Evolutionary conservation across 2,797 vertebrate genomes (phyloP).

Genomic region (Pseudochirops cupreus): DNA sequence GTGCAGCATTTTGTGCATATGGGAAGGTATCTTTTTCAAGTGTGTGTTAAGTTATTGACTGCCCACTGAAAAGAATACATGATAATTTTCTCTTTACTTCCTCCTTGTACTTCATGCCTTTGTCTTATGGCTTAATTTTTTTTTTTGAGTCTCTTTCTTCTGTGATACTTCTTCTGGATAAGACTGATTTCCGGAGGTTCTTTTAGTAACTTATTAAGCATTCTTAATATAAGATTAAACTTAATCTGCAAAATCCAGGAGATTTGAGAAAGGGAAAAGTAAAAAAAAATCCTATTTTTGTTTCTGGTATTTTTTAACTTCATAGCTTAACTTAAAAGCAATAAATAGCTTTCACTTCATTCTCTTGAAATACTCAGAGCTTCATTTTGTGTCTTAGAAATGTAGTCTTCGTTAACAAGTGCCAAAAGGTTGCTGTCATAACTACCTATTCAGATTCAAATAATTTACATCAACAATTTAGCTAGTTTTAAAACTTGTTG

Average conservation of each 20-base stretch:
- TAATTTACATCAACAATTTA: conserved; percentile 32
- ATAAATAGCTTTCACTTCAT: not conserved
- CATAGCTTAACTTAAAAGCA: not conserved
- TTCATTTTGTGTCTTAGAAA: not conserved
- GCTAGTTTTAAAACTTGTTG: conserved; percentile 45
- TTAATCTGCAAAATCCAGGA: not conserved
- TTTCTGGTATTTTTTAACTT: not conserved
- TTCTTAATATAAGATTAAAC: not conserved
- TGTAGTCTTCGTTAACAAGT: not conserved
- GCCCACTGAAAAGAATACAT: not conserved
- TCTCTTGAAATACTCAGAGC: not conserved
- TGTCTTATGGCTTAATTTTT: not conserved
- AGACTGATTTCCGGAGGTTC: not conserved
- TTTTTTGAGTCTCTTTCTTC: not conserved
- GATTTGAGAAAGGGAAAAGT: not conserved
- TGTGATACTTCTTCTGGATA: not conserved
- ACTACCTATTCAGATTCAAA: not conserved
- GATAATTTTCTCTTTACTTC: not conserved
- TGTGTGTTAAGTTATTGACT: not conserved
- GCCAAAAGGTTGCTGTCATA: not conserved
- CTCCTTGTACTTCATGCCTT: not conserved
- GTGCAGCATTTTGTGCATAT: not conserved
- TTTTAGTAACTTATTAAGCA: not conserved
- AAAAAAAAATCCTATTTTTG: not conserved
- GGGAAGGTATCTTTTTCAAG: not conserved